phyloP scores from a whole-genome alignment of 2,797 vertebrate species.

The Microctenopoma steveboyesi region DNA sequence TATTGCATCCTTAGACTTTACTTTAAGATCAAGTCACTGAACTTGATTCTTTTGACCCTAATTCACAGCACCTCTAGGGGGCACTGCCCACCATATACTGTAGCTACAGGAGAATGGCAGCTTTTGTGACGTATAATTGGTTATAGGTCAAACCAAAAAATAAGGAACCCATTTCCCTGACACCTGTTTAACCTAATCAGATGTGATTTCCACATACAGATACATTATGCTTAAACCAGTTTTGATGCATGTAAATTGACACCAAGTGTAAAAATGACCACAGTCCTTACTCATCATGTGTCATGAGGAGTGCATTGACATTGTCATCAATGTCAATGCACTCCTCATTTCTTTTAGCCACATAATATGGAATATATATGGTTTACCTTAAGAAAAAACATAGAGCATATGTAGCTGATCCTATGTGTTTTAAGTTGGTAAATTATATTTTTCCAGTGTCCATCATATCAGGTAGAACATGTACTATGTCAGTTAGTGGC shows the following conservation, averaged over 20 bases:
- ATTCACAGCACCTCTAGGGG: conserved; percentile 75
- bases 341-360: neutral
- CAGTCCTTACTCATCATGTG: neutral
- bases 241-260: neutral
- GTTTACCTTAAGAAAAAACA: too few relatives aligned
- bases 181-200: neutral
- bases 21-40: neutral
- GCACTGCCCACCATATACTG: conserved; percentile 61
- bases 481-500: neutral
- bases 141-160: neutral
- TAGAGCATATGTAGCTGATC: neutral
- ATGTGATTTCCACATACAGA: neutral
- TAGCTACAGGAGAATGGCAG: conserved; percentile 15
- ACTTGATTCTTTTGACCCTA: conserved; percentile 50
- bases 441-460: neutral
- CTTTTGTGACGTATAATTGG: neutral
- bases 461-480: neutral
- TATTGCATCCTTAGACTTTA: neutral
- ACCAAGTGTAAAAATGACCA: neutral
- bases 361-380: neutral
- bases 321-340: neutral
- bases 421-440: neutral
- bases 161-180: neutral
- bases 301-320: too few relatives aligned
- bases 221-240: neutral